Percentiles rank a stretch among this genome's conserved stretches.
Conservation (phyloP, 2,113 vertebrate species). For the Ibidorhyncha struthersii region DNA sequence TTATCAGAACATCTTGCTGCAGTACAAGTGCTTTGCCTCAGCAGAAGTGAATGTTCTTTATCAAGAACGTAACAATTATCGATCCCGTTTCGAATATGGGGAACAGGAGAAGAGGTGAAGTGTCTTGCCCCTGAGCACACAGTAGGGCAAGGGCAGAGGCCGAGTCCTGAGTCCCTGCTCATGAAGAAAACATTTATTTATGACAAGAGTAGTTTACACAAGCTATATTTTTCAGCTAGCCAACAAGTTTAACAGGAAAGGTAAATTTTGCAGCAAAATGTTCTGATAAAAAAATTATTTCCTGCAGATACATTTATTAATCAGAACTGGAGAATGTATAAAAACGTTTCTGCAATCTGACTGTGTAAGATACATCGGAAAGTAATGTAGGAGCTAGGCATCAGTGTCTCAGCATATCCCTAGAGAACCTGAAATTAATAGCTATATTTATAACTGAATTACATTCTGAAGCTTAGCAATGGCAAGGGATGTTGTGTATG, state of each 20-base stretch:
- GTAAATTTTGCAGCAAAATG: not conserved
- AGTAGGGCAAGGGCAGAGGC: not conserved
- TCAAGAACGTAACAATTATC: not conserved
- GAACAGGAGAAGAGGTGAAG: not conserved
- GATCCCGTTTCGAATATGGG: not conserved
- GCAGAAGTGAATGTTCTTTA: not conserved
- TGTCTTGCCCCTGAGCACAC: not conserved
- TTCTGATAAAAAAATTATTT: not conserved
- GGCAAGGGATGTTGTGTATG: not conserved
- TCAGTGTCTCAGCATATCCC: not conserved
- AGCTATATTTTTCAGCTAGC: not conserved
- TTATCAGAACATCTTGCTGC: not conserved
- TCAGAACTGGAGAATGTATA: not conserved
- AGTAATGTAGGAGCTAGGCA: not conserved
- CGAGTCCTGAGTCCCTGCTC: not conserved
- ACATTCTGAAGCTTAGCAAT: not conserved
- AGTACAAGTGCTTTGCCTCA: not conserved
- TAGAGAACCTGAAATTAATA: slow-evolving; percentile 11
- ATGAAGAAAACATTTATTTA: not conserved
- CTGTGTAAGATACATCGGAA: not conserved
- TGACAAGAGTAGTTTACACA: not conserved
- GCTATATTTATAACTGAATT: slow-evolving; percentile 19
- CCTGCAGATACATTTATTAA: not conserved
- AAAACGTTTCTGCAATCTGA: not conserved
- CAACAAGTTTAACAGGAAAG: not conserved